Conservation (phyloP, 2,888 invertebrate genomes). For the Sesia bembeciformis region DNA sequence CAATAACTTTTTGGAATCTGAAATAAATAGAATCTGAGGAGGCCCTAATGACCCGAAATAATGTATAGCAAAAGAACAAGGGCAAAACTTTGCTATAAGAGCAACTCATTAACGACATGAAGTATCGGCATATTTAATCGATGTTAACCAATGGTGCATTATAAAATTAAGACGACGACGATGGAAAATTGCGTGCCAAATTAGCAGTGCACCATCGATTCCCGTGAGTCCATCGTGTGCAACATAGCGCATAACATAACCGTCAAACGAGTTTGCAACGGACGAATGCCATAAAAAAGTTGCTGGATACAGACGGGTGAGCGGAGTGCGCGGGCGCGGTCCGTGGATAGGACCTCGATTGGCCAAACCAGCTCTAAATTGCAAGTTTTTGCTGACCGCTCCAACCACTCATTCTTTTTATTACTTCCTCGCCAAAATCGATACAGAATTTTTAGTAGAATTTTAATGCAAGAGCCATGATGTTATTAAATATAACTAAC, state of each 20-base stretch:
- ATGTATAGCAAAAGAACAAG: too few species aligned
- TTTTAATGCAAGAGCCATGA: too few species aligned
- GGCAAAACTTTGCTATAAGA: too few species aligned
- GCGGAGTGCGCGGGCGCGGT: constrained; percentile 17
- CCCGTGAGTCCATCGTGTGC: constrained; percentile 35
- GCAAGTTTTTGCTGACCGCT: constrained; percentile 46
- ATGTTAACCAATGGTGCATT: too few species aligned
- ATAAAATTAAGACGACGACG: too few species aligned
- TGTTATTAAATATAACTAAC: too few species aligned
- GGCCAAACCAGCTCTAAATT: constrained; percentile 58
- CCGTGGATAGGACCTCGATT: constrained; percentile 35
- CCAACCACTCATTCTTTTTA: constrained; percentile 42
- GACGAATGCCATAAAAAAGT: constrained; percentile 57
- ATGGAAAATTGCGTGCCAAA: not conserved
- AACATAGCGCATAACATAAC: constrained; percentile 36
- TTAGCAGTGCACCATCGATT: constrained; percentile 17
- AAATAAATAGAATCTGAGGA: too few species aligned
- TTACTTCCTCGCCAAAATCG: constrained; percentile 37
- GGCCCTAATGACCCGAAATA: too few species aligned
- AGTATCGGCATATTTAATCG: too few species aligned
- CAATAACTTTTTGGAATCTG: too few species aligned
- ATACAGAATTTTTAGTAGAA: constrained; percentile 6
- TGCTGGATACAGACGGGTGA: constrained; percentile 24
- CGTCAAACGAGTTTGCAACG: constrained; percentile 57
- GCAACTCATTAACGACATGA: too few species aligned